These are phyloP conservation scores for Sphenopsis melanotis DNA, from an alignment of 2,797 vertebrate genomes.

Conservation along the genomic window DNA sequence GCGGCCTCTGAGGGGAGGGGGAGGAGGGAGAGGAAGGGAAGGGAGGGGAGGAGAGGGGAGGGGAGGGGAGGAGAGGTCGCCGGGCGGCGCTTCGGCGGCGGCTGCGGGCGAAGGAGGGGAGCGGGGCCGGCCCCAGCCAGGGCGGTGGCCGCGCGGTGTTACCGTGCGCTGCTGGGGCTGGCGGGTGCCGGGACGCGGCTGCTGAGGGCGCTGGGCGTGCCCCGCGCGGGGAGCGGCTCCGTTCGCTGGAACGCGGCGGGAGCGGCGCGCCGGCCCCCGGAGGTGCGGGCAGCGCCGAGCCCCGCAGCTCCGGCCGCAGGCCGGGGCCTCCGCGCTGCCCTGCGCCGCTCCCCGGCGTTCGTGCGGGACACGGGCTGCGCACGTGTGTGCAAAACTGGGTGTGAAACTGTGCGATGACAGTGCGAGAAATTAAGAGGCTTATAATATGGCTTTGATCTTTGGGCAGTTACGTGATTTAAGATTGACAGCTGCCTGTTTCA, in stretches of 20 bases:
- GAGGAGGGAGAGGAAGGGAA: too few species aligned
- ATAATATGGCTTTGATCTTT: accelerated
- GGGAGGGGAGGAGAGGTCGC: too few species aligned
- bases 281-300: too few species aligned
- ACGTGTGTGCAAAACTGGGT: accelerated
- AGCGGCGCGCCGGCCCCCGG: not conserved
- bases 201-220: not conserved
- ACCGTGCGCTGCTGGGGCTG: not conserved
- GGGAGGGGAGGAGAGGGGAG: too few species aligned
- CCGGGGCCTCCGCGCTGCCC: accelerated
- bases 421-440: not conserved
- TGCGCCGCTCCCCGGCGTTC: accelerated
- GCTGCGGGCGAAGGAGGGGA: not conserved
- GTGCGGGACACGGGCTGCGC: accelerated
- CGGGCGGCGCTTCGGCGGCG: not conserved
- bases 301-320: accelerated
- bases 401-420: accelerated
- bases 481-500: not conserved
- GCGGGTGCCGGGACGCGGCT: not conserved
- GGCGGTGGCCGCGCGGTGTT: not conserved
- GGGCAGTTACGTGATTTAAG: not conserved
- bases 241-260: not conserved
- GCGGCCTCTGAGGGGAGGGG: not conserved
- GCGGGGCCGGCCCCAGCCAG: accelerated
- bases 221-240: not conserved